Conservation (phyloP, 2,797 vertebrate species). For the Sebastes aleutianus region DNA sequence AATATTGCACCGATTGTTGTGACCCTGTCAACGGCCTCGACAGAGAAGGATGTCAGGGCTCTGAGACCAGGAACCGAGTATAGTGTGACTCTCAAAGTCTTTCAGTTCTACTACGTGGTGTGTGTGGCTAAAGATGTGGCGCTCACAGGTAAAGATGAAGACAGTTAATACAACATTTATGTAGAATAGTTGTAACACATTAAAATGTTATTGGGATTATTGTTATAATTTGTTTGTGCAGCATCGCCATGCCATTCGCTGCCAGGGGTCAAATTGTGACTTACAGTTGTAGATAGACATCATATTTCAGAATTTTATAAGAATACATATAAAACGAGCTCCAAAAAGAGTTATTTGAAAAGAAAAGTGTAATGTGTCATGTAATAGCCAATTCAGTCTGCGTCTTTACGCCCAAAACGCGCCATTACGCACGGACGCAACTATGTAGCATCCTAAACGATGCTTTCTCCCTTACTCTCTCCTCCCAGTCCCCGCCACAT, state of each 20-base stretch:
- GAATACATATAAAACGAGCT: background rate
- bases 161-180: background rate
- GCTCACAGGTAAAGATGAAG: conserved; percentile 71
- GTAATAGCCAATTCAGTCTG: background rate
- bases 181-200: background rate
- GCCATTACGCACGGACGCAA: background rate
- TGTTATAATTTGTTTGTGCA: background rate
- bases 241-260: background rate
- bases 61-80: conserved; percentile 77
- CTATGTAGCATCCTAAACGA: background rate
- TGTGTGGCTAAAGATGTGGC: conserved; percentile 47
- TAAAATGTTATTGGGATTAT: background rate
- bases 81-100: conserved; percentile 79
- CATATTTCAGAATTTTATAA: background rate
- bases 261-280: background rate
- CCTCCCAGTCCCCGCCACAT: conserved; percentile 71
- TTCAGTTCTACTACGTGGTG: conserved; percentile 53
- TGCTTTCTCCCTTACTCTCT: background rate
- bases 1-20: conserved; percentile 66
- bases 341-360: background rate
- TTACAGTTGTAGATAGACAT: background rate
- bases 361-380: background rate
- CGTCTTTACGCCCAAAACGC: background rate
- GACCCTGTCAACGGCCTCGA: background rate
- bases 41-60: conserved; percentile 63